Evolutionary conservation across 2,888 invertebrate genomes (phyloP).

Genomic region (Meiosimyza platycephala): DNA sequence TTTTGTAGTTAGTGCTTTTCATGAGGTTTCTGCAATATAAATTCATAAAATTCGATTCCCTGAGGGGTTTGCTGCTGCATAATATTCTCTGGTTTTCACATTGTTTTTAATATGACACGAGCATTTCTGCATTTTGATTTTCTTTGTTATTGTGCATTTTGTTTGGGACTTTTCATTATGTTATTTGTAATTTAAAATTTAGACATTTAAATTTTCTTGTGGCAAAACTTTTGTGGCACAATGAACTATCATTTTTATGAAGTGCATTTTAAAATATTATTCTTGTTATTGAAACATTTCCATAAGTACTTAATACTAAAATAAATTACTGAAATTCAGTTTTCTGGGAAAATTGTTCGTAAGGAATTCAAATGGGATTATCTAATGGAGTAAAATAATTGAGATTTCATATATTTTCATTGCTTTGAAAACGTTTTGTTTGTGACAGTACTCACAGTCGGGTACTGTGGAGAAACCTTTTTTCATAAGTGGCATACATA

Average conservation of each 20-base stretch:
- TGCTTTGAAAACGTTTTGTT: no score
- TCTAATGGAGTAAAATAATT: no score
- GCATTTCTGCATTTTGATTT: no score
- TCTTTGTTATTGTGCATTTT: no score
- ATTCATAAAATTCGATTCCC: constrained; percentile 12
- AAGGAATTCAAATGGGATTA: no score
- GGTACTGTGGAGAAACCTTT: no score
- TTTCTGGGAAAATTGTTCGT: neutral
- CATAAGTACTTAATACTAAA: constrained; percentile 11
- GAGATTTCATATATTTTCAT: no score
- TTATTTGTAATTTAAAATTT: neutral
- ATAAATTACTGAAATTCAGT: neutral
- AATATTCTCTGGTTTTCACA: constrained; percentile 4
- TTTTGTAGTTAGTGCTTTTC: neutral
- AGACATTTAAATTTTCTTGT: constrained; percentile 4
- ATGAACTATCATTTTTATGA: neutral
- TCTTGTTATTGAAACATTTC: constrained; percentile 14
- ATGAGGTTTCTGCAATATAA: constrained; percentile 1
- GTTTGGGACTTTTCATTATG: no score
- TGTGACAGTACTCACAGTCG: no score
- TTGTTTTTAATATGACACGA: neutral
- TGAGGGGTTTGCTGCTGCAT: neutral
- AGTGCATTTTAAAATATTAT: neutral
- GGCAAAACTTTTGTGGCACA: constrained; percentile 9
- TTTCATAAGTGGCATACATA: no score